phyloP scores from a whole-genome alignment of 2,888 invertebrate species.

The Cantharis rustica region DNA sequence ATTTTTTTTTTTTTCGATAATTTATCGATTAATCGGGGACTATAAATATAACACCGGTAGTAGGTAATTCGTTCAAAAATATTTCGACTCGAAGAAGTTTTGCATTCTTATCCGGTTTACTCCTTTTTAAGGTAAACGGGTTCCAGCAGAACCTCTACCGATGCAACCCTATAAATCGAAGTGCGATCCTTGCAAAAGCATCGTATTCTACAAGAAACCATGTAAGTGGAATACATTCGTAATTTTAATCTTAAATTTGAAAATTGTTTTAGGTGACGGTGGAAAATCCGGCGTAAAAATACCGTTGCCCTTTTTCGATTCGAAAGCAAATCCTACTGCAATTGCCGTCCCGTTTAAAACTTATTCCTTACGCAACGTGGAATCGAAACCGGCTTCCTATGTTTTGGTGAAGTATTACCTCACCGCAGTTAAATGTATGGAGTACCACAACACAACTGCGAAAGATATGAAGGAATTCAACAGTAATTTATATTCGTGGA shows the following conservation, averaged over 20 bases:
- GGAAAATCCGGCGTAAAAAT: slow-evolving; percentile 42
- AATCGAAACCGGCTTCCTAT: slow-evolving; percentile 54
- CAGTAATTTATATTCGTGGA: slow-evolving; percentile 61
- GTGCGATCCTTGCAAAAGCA: slow-evolving; percentile 36
- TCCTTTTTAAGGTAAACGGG: slow-evolving; percentile 1
- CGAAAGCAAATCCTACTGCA: slow-evolving; percentile 58
- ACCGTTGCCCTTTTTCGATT: slow-evolving; percentile 66
- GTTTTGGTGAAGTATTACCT: slow-evolving; percentile 62
- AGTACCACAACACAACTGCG: slow-evolving; percentile 49
- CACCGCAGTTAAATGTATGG: slow-evolving; percentile 57
- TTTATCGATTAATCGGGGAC: too few relatives aligned
- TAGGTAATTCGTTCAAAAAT: too few relatives aligned
- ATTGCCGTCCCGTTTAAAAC: slow-evolving; percentile 67
- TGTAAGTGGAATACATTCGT: neutral
- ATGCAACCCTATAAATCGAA: neutral
- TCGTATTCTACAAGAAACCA: slow-evolving; percentile 31
- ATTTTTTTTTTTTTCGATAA: too few relatives aligned
- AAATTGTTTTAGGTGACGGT: neutral
- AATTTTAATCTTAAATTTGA: neutral
- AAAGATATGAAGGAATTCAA: slow-evolving; percentile 56
- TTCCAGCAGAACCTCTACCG: slow-evolving; percentile 5
- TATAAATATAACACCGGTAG: too few relatives aligned
- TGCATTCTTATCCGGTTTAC: neutral
- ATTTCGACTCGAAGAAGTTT: too few relatives aligned
- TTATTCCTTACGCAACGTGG: slow-evolving; percentile 58